Evolutionary conservation across 2,113 vertebrate genomes (phyloP).

Genomic region (Daboia siamensis): DNA sequence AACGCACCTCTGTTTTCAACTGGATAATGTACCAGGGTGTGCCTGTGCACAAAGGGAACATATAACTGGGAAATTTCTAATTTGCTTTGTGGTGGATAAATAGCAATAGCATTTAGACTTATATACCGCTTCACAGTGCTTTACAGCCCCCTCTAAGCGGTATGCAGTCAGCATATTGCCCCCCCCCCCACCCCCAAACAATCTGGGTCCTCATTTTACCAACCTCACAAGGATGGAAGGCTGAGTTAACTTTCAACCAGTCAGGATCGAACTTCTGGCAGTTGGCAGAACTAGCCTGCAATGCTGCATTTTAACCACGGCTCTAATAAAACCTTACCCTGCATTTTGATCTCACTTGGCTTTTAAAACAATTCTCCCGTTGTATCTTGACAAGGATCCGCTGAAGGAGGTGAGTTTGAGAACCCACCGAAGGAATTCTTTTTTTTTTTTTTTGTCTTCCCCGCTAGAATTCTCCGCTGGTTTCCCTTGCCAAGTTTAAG

Average conservation of each 20-base stretch:
- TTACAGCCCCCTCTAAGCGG: not conserved
- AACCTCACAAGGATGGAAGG: not conserved
- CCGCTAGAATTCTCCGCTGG: not conserved
- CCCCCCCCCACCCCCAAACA: not conserved
- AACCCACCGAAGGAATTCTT: not conserved
- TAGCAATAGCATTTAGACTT: not conserved
- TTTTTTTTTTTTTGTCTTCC: not conserved
- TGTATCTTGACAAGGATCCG: not conserved
- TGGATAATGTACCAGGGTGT: not conserved
- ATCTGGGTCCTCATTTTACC: not conserved
- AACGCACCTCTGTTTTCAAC: not conserved
- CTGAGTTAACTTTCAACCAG: not conserved
- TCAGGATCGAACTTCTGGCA: not conserved
- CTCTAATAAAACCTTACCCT: not conserved
- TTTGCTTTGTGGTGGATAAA: not conserved
- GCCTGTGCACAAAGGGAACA: not conserved
- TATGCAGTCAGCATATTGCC: not conserved
- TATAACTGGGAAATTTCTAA: not conserved
- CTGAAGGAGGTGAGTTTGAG: not conserved
- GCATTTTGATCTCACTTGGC: not conserved
- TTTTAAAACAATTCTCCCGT: not conserved
- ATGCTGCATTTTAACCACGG: not conserved
- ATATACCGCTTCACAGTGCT: not conserved
- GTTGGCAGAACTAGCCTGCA: not conserved
- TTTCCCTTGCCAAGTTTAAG: not conserved